Percentiles rank a stretch among this genome's conserved stretches.
phyloP scores from a whole-genome alignment of 2,113 vertebrate species.

The Phalacrocorax carbo region DNA sequence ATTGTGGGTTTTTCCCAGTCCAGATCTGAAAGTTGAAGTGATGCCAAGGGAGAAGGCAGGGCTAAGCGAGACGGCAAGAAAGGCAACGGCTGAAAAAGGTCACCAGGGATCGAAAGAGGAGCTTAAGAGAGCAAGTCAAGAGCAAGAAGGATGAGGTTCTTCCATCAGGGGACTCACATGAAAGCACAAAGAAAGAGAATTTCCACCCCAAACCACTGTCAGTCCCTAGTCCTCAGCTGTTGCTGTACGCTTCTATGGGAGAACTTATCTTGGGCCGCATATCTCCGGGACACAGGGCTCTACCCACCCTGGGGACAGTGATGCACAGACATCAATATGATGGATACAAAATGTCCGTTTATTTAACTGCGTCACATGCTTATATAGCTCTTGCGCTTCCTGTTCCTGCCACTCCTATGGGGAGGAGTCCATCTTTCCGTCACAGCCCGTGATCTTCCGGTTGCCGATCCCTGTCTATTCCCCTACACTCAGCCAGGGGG shows the following conservation, averaged over 20 bases:
- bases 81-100: not conserved
- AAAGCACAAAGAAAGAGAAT: not conserved
- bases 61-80: not conserved
- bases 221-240: accelerated
- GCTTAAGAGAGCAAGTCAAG: not conserved
- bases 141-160: not conserved
- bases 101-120: not conserved
- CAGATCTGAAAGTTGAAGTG: not conserved
- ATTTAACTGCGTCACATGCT: too few species aligned
- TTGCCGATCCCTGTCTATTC: too few species aligned
- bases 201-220: not conserved
- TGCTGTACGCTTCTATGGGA: too few species aligned
- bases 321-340: too few species aligned
- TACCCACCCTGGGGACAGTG: too few species aligned
- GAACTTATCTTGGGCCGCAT: too few species aligned
- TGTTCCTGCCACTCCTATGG: too few species aligned
- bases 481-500: not conserved
- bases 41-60: slow-evolving; percentile 14
- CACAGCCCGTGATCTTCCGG: too few species aligned
- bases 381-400: too few species aligned
- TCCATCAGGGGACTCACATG: not conserved
- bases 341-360: too few species aligned
- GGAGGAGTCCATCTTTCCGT: too few species aligned
- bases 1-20: not conserved
- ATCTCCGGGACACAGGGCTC: too few species aligned